These are phyloP conservation scores for Cyprinodon tularosa DNA, from an alignment of 2,113 vertebrate species.

Conservation along the genomic window DNA sequence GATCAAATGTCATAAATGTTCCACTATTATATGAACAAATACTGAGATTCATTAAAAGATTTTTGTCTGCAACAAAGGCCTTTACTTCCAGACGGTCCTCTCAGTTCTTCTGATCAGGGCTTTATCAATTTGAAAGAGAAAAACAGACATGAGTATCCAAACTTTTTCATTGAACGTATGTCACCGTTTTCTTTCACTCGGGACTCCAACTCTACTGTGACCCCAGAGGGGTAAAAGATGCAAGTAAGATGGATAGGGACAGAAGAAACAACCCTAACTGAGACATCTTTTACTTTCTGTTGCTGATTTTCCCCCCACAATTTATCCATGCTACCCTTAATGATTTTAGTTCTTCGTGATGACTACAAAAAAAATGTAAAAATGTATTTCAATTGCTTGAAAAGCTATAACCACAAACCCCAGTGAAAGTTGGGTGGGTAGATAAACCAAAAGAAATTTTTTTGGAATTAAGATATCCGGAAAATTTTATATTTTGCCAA, in stretches of 20 bases:
- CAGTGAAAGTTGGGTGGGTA: too few species aligned
- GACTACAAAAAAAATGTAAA: conserved; percentile 39
- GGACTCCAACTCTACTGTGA: conserved; percentile 27
- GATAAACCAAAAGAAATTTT: too few species aligned
- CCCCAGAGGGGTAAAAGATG: conserved; percentile 12
- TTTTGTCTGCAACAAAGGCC: not conserved
- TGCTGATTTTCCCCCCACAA: conserved; percentile 12
- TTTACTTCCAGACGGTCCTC: not conserved
- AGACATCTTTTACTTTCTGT: conserved; percentile 40
- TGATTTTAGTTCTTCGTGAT: conserved; percentile 51
- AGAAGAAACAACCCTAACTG: conserved; percentile 45
- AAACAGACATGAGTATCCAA: not conserved
- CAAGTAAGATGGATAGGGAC: conserved; percentile 10
- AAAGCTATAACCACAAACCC: not conserved
- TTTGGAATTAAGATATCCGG: too few species aligned
- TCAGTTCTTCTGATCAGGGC: not conserved
- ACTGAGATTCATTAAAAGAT: not conserved
- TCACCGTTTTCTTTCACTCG: conserved; percentile 33
- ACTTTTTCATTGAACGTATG: conserved; percentile 19
- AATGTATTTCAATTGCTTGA: not conserved
- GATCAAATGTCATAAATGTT: conserved; percentile 36
- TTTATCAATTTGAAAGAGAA: not conserved
- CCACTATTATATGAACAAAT: not conserved
- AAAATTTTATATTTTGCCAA: too few species aligned
- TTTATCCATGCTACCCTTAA: conserved; percentile 41